Percentiles rank a stretch among this genome's conserved stretches.
Evolutionary conservation across 2,113 vertebrate genomes (phyloP).

Genomic region (Thryonomys swinderianus): DNA sequence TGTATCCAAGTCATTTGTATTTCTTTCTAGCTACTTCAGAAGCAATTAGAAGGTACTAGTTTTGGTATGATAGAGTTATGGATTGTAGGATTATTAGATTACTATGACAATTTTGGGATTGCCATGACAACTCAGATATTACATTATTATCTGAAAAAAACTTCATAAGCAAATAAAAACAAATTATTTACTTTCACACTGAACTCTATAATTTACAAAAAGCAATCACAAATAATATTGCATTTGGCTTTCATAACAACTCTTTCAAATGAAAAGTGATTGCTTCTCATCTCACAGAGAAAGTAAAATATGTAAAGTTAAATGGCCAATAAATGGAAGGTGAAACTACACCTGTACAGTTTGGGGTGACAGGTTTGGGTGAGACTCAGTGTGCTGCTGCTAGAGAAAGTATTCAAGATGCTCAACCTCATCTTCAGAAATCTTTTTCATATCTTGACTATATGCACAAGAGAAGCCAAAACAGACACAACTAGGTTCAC

Average conservation of each 20-base stretch:
- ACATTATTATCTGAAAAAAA: not conserved
- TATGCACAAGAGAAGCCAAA: not conserved
- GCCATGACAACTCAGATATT: not conserved
- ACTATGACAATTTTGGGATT: not conserved
- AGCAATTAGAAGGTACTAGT: not conserved
- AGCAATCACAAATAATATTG: not conserved
- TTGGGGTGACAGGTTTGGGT: not conserved
- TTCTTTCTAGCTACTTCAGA: not conserved
- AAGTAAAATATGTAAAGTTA: not conserved
- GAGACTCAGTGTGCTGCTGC: not conserved
- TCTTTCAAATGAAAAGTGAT: not conserved
- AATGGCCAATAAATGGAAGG: not conserved
- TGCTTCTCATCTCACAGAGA: not conserved
- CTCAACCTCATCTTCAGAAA: not conserved
- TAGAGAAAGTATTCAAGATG: not conserved
- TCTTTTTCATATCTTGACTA: not conserved
- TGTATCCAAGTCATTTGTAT: not conserved
- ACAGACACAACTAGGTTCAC: not conserved
- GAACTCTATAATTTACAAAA: not conserved
- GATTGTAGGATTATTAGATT: not conserved
- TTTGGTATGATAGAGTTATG: not conserved
- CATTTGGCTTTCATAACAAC: conserved; percentile 2
- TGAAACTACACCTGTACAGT: not conserved
- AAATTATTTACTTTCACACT: not conserved
- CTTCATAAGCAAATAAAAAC: conserved; percentile 1